Base-by-base conservation (phyloP, 2,113 vertebrate species). In the Plectropomus leopardus region DNA sequence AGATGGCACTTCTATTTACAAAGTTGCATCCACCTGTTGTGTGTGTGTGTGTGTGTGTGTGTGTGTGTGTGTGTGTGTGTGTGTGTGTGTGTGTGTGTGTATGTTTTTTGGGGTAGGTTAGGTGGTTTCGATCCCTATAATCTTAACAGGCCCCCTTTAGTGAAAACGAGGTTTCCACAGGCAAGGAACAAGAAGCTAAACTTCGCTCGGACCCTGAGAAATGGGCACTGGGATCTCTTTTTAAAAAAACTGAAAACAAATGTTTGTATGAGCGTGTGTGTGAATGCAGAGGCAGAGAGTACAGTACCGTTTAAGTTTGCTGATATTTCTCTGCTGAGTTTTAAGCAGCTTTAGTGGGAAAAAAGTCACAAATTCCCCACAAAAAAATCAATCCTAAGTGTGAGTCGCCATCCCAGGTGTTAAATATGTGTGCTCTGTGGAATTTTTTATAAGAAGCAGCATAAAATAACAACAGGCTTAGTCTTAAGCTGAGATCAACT, bases 191-290 rank as follows among this genome's bases (percentile, higher is more conserved):
- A 84, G 58, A 48, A 40, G 70, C 85, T 72, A 72, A 58, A 80
- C 72, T 88, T 80, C n/a, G 44, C 80, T 84, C 83, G 86, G 82
- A 95, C 92, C 95, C 94, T 94, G 94, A 94, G 94, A 93, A 92
- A 84, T 90, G 86, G 88, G 76, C 80, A 78, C 82, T 81, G 87
- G 81, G 84, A 82, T 74, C 76, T 86, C 72, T 80, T 85, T 66
- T 71, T 86, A 71, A 72, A 86, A 91, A 63, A 64, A 88, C 72
- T 80, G 57, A 85, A 86, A 87, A 87, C 80, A 72, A 90, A 86
- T 86, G 72, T 72, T 82, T 69, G 50, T 61, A 17, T 53, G 48
- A 30, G 23, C 73, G 69, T 66, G 30, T 19, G 58, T 57, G 23
- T 67, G 34, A 75, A 42, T 80, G 80, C 11, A 1, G 50, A 72